Evolutionary conservation across 2,888 invertebrate genomes (phyloP).

Genomic region (Idaea dimidiata): DNA sequence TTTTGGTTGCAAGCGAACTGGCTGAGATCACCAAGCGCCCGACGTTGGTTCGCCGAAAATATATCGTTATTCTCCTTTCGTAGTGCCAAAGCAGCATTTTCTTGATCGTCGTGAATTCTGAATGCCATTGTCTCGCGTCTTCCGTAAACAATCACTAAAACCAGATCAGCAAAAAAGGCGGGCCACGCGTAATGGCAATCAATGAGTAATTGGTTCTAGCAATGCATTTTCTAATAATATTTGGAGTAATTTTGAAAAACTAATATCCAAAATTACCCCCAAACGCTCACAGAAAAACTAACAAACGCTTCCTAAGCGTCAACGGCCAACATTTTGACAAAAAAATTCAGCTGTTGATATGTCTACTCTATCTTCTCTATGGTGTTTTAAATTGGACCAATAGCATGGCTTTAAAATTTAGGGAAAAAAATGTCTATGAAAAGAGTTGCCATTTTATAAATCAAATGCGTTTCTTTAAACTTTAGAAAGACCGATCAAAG

Average conservation of each 20-base stretch:
- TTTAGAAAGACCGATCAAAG: no score
- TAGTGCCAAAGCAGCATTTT: slow-evolving; percentile 82
- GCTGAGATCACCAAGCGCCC: slow-evolving; percentile 83
- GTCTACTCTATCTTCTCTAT: slow-evolving; percentile 60
- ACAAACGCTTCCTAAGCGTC: slow-evolving; percentile 60
- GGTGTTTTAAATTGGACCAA: slow-evolving; percentile 65
- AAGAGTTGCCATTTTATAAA: background rate
- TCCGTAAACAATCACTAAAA: slow-evolving; percentile 63
- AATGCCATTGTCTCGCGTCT: slow-evolving; percentile 83
- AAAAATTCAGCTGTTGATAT: slow-evolving; percentile 72
- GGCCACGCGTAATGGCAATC: slow-evolving; percentile 43
- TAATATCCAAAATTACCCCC: slow-evolving; percentile 60
- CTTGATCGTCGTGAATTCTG: slow-evolving; percentile 89
- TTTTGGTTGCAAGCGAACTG: slow-evolving; percentile 79
- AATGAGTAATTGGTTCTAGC: slow-evolving; percentile 26
- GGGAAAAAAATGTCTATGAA: slow-evolving; percentile 8
- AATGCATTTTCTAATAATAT: slow-evolving; percentile 55
- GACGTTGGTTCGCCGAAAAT: slow-evolving; percentile 79
- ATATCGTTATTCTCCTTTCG: slow-evolving; percentile 77
- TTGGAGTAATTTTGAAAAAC: slow-evolving; percentile 51
- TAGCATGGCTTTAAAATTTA: slow-evolving; percentile 25
- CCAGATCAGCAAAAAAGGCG: slow-evolving; percentile 41
- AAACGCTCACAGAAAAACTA: slow-evolving; percentile 54
- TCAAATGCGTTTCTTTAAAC: no score
- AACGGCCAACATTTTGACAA: slow-evolving; percentile 72